Percentiles rank a stretch among this genome's conserved stretches.
phyloP scores from a whole-genome alignment of 2,797 vertebrate genomes.

The Peromyscus melanophrys region DNA sequence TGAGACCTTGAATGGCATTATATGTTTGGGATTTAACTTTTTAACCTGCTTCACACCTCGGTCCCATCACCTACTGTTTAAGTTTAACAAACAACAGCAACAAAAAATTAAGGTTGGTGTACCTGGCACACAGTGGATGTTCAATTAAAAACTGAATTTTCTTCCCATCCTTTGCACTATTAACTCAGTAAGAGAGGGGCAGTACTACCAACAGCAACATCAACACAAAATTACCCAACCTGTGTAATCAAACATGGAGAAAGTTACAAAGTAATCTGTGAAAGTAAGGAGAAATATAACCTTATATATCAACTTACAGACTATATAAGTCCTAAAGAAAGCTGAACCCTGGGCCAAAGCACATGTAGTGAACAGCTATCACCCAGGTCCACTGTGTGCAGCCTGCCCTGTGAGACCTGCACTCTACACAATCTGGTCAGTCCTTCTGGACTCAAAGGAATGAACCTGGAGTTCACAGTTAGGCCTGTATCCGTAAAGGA shows the following conservation, averaged over 20 bases:
- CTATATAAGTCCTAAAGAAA: neutral
- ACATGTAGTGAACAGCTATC: neutral
- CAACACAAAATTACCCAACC: neutral
- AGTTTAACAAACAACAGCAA: neutral
- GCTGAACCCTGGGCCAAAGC: rapidly evolving
- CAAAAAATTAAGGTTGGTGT: neutral
- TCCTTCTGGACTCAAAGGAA: neutral
- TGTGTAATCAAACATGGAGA: neutral
- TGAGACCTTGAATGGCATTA: neutral
- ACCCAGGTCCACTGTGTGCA: neutral
- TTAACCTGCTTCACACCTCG: neutral
- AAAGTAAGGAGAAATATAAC: neutral
- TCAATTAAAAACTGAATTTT: neutral
- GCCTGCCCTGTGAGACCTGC: neutral
- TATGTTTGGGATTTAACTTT: neutral
- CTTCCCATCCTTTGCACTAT: neutral
- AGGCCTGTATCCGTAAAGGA: neutral
- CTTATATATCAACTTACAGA: neutral
- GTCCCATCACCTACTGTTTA: neutral
- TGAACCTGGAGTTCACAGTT: too few species aligned
- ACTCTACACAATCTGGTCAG: neutral
- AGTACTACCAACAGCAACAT: neutral
- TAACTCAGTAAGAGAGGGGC: neutral
- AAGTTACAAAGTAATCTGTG: neutral
- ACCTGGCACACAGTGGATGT: neutral